Evolutionary conservation across 2,113 vertebrate genomes (phyloP), one percentile per base, ranked within the genome.

Genomic region (Pogonocichla stellata): DNA sequence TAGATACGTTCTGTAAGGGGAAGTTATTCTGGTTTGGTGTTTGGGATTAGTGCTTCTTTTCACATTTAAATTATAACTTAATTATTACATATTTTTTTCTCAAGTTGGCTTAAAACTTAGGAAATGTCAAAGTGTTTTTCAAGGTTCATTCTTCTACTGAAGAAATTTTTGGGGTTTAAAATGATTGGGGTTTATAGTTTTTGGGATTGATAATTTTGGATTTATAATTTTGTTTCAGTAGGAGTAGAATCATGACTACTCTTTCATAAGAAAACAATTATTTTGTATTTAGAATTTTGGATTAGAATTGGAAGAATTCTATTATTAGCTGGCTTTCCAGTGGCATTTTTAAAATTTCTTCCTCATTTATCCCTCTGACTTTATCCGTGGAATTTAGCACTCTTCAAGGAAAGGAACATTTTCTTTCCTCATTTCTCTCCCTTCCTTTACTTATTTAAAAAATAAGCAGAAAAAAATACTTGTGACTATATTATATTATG

Each of bases 401-500:
- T 81, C 10, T 25, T 25, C 13, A 80, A 42, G 18, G 5, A 80
- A 79, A 80, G 14, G 14, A 69, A 1, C 36, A 12, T 57, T 81
- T 84, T 1, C 6, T 81, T 82, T 60, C 8, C 19, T 75, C 75
- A 33, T 65, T 80, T 77, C 10, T 2, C 2, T 40, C 16, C 8
- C 9, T 6, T 43, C 12, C 2, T 28, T 73, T 58, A n/a, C 48
- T 78, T 65, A 67, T 80, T 45, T 50, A 36, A 80, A 61, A 71
- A 58, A 15, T 19, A 64, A 48, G n/a, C 6, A 45, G 43, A 16
- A 42, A 50, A 31, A 60, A 48, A 17, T 18, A 17, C 85, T 95
- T 93, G 31, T 85, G 74, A 87, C 86, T 97, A 57, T 96, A 90
- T 98, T 98, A 88, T 77, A 53, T 92, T 94, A 89, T 48, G 23